Conservation (phyloP, 2,113 vertebrate genomes). For the Panurus biarmicus region DNA sequence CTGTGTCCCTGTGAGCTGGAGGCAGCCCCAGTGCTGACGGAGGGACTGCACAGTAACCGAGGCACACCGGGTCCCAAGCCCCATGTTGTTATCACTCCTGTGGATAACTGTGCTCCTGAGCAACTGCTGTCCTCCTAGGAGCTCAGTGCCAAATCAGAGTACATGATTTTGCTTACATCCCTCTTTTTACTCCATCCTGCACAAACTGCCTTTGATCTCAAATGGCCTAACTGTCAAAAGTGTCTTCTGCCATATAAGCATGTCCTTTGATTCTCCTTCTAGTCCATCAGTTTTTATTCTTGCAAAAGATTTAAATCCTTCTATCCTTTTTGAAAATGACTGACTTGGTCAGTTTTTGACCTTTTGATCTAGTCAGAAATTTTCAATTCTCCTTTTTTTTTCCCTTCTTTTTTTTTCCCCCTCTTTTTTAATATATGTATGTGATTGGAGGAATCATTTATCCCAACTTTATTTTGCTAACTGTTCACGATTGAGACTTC, state of each 20-base stretch:
- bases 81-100: not conserved
- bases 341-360: not conserved
- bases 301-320: not conserved
- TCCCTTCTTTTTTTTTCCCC: too few species aligned
- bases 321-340: not conserved
- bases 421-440: not conserved
- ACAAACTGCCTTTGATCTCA: not conserved
- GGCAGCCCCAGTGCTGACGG: rapidly evolving
- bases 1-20: not conserved
- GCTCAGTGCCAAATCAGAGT: not conserved
- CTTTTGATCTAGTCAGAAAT: not conserved
- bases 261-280: not conserved
- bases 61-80: not conserved
- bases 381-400: not conserved
- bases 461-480: not conserved
- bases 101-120: not conserved
- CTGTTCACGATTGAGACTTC: not conserved
- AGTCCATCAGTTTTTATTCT: not conserved
- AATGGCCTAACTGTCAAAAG: not conserved
- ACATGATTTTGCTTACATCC: not conserved
- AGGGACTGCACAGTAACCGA: not conserved
- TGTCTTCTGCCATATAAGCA: not conserved
- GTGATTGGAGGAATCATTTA: not conserved
- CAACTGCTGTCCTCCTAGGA: not conserved
- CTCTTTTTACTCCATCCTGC: not conserved